Evolutionary conservation across 2,113 vertebrate genomes (phyloP), one percentile per base, ranked within the genome.

Genomic region (Caloenas nicobarica): DNA sequence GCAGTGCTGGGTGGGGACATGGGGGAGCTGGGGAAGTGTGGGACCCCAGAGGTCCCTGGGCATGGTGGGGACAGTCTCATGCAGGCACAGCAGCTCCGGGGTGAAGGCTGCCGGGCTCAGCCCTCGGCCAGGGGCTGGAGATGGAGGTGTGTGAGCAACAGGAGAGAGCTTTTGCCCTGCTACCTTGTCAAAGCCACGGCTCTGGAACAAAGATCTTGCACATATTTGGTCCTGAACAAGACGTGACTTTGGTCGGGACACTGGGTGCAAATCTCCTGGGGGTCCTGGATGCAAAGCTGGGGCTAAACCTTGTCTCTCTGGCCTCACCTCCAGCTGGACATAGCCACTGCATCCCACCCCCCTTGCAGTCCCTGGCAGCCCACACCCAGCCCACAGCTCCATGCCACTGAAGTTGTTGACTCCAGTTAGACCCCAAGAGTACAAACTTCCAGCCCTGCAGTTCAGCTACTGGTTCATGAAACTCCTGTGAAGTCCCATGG

Each of bases 81-180:
- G 44, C 44, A 46, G 82, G 16, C 58, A 28, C 13, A 38, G 87
- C n/a, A 80, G 51, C 28, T 50, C 7, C 1, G 22, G 53, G 33
- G 12, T 28, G 64, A 77, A 33, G 42, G 58, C 66, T 79, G 23
- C 54, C 31, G 68, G 33, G 21, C 48, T 89, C 65, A 65, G 46
- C 18, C 60, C 23, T 80, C 1, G 1, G 21, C 40, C 1, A 1
- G 22, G n/a, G 16, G 4, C 24, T 72, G 58, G 31, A 74, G 24
- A 18, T 36, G 33, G 34, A 94, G 18, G 23, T 1, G 2, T 31
- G 18, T 0, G 5, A 65, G 31, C 40, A 26, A 28, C 2, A 1
- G 38, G 29, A 1, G 4, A 82, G 42, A 14, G 42, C 38, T 80
- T 80, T 54, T 81, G 46, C 56, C 25, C 5, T 33, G 42, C 42